Percentiles rank a stretch among this genome's conserved stretches.
Evolutionary conservation across 1,140 invertebrate genomes (phyloP).

Genomic region (Neelides sp.): DNA sequence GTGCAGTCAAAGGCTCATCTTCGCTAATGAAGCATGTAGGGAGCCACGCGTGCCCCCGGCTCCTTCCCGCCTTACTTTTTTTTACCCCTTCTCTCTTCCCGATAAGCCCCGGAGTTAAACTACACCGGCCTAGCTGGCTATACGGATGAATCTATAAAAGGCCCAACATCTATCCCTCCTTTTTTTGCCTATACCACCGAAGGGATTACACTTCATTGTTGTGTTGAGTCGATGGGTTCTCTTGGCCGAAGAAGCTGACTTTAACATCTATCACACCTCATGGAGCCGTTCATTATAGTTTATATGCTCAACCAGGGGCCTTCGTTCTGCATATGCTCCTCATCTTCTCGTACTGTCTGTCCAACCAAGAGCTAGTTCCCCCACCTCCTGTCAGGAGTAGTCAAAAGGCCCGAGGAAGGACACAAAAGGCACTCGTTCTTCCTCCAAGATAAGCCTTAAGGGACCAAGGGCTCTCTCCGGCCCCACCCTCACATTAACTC

Average conservation of each 20-base stretch:
- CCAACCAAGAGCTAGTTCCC: background rate
- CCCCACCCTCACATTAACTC: no score
- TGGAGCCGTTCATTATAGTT: conserved; percentile 3
- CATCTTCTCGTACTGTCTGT: background rate
- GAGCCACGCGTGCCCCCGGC: conserved; percentile 26
- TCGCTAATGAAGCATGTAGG: conserved; percentile 29
- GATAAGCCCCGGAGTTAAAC: no score
- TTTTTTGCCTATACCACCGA: no score
- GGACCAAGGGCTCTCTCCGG: no score
- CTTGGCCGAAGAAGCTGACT: no score
- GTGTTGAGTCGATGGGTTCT: no score
- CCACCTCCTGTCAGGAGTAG: background rate
- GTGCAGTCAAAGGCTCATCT: no score
- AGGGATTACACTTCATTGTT: no score
- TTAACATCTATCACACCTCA: conserved; percentile 26
- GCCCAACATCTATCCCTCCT: no score
- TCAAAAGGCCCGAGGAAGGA: background rate
- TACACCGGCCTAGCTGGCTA: no score
- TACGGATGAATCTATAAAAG: no score
- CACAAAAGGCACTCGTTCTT: background rate
- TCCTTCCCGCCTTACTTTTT: conserved; percentile 25
- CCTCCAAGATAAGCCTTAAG: no score
- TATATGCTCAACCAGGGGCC: background rate
- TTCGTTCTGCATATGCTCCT: background rate
- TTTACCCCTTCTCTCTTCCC: background rate